These are phyloP conservation scores for Caenorhabditis inopinata DNA, from an alignment of 1,140 invertebrate genomes.

Conservation along the genomic window DNA sequence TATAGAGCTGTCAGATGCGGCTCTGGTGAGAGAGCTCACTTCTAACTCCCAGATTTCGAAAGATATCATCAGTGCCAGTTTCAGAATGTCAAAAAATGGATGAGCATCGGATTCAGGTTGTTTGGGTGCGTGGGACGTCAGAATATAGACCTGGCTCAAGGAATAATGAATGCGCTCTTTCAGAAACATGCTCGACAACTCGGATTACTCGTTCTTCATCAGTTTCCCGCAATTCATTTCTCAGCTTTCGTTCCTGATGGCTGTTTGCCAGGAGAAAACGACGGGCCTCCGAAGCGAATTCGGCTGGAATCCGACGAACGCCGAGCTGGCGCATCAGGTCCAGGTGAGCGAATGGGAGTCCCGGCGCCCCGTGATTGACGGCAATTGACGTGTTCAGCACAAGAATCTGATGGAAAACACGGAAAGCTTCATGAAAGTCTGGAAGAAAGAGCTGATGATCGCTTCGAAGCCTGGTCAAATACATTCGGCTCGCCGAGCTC, in stretches of 20 bases:
- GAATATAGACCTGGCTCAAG: too few relatives aligned
- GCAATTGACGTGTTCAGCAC: not conserved
- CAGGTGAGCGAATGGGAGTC: not conserved
- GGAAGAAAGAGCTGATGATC: not conserved
- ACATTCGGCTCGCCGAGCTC: not conserved
- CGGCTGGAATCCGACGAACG: not conserved
- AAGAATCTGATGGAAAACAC: not conserved
- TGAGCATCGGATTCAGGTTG: not conserved
- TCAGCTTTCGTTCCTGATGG: not conserved
- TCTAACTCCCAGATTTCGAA: too few relatives aligned
- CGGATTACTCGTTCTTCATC: not conserved
- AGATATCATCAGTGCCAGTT: not conserved
- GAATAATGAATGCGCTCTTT: too few relatives aligned
- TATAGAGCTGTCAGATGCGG: not conserved
- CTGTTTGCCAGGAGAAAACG: not conserved
- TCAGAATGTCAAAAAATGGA: not conserved
- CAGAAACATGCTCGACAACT: not conserved
- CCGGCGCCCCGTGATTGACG: not conserved
- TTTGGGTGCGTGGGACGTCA: too few relatives aligned
- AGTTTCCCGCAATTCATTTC: not conserved
- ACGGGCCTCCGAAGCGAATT: not conserved
- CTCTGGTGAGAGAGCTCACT: too few relatives aligned
- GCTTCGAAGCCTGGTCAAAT: not conserved
- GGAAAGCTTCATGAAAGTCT: not conserved
- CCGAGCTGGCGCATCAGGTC: not conserved